phyloP scores from a whole-genome alignment of 1,140 invertebrate genomes.

The Drosophila parvula region DNA sequence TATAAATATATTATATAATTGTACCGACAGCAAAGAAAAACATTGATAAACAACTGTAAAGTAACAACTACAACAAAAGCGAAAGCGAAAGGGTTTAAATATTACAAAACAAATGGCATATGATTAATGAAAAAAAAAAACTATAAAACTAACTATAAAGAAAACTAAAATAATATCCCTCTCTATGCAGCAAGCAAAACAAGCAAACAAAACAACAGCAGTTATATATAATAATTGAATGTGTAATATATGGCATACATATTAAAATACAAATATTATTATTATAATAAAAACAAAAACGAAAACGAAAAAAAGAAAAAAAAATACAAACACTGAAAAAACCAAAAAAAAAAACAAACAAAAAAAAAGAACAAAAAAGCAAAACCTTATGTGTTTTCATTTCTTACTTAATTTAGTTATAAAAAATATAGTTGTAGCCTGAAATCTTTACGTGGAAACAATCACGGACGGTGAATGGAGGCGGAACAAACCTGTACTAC shows the following conservation, averaged over 20 bases:
- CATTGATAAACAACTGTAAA: constrained; percentile 72
- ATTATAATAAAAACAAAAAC: constrained; percentile 42
- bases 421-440: constrained; percentile 49
- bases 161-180: constrained; percentile 59
- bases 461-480: constrained; percentile 1
- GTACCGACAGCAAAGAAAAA: constrained; percentile 56
- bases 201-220: constrained; percentile 51
- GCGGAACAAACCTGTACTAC: constrained; percentile 27
- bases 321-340: constrained; percentile 65
- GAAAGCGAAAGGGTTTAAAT: constrained; percentile 61
- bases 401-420: constrained; percentile 8
- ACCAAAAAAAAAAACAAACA: constrained; percentile 38
- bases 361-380: constrained; percentile 38
- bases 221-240: constrained; percentile 62
- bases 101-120: constrained; percentile 57
- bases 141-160: constrained; percentile 75
- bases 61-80: constrained; percentile 44
- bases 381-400: constrained; percentile 40
- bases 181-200: constrained; percentile 61
- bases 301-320: constrained; percentile 46
- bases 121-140: constrained; percentile 46
- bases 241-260: constrained; percentile 65
- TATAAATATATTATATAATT: constrained; percentile 64
- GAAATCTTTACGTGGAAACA: constrained; percentile 44
- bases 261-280: constrained; percentile 59